These are phyloP conservation scores for Aleiodes sp. DNA, from an alignment of 1,140 invertebrate genomes.

Conservation along the genomic window DNA sequence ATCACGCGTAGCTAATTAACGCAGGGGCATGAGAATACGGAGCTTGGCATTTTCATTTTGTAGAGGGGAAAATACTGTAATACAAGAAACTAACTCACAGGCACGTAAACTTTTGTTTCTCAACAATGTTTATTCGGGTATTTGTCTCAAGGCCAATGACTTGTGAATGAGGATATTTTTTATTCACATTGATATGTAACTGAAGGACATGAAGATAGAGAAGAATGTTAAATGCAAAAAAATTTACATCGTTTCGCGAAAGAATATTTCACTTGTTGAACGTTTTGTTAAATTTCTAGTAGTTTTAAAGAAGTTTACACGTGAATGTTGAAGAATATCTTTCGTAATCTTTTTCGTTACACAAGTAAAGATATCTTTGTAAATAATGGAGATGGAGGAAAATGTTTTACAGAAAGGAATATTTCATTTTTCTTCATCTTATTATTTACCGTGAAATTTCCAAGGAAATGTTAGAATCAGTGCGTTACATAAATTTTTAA, in stretches of 20 bases:
- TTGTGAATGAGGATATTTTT: background rate
- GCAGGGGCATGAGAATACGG: background rate
- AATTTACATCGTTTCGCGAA: background rate
- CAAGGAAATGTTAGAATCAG: background rate
- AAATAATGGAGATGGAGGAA: background rate
- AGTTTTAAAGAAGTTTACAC: background rate
- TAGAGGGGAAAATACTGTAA: constrained; percentile 6
- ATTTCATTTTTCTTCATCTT: background rate
- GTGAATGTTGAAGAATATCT: background rate
- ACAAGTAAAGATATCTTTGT: background rate
- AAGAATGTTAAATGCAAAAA: background rate
- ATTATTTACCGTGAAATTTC: background rate
- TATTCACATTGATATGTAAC: background rate
- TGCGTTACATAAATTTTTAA: background rate
- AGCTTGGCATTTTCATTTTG: constrained; percentile 3
- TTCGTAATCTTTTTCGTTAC: too few species aligned
- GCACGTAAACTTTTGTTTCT: background rate
- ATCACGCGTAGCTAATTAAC: constrained; percentile 13
- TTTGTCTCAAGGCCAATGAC: constrained; percentile 9
- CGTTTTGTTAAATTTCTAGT: background rate
- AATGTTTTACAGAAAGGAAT: background rate
- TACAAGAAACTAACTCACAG: background rate
- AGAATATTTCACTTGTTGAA: background rate
- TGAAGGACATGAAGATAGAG: background rate
- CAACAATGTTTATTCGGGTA: background rate